Evolutionary conservation across 2,113 vertebrate genomes (phyloP).

Genomic region (Anolis sagrei): DNA sequence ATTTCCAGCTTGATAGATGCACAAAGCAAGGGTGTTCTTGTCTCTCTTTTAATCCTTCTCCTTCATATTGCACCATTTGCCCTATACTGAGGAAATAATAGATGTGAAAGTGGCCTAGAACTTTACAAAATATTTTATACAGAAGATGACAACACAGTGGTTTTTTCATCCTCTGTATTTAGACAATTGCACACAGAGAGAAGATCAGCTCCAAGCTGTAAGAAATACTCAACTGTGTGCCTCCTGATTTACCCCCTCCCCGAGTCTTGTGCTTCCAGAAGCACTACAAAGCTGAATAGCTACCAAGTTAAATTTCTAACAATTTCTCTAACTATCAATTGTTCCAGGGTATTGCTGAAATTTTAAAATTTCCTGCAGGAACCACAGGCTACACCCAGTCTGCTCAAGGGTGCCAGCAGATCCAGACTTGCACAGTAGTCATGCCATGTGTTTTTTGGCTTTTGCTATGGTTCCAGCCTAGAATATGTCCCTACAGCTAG

Average conservation of each 20-base stretch:
- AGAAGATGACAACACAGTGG: not conserved
- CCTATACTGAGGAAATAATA: not conserved
- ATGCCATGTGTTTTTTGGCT: not conserved
- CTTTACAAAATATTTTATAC: not conserved
- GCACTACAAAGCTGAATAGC: not conserved
- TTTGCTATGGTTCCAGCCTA: not conserved
- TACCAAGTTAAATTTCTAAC: not conserved
- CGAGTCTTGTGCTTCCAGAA: not conserved
- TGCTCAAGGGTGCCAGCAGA: not conserved
- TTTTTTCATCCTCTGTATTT: no score
- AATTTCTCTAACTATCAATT: not conserved
- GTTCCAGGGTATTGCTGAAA: not conserved
- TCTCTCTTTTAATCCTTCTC: not conserved
- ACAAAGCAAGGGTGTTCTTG: not conserved
- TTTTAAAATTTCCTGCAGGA: not conserved
- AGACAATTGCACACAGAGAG: not conserved
- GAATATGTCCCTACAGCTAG: not conserved
- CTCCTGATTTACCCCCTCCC: not conserved
- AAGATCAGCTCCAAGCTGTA: not conserved
- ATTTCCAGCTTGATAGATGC: not conserved
- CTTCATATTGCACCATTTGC: not conserved
- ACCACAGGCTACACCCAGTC: not conserved
- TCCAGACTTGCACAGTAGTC: no score
- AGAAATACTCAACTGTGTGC: no score
- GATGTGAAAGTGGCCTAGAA: not conserved